These are phyloP conservation scores for Dicrostonyx torquatus DNA, from an alignment of 2,797 vertebrate species.

Conservation along the genomic window DNA sequence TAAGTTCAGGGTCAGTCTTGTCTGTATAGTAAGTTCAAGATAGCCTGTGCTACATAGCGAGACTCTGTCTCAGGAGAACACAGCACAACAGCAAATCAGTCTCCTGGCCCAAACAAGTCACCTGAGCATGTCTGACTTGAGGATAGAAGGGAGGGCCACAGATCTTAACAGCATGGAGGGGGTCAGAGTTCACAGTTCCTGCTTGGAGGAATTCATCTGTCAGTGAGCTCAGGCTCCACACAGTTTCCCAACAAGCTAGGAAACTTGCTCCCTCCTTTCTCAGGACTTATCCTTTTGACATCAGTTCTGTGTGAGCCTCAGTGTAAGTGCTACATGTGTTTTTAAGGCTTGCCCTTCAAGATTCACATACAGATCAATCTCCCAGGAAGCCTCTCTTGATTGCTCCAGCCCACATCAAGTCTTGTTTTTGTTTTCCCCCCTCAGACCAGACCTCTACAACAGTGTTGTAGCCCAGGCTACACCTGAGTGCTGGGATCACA, in stretches of 20 bases:
- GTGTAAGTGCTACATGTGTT: neutral
- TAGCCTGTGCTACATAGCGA: neutral
- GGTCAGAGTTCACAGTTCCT: neutral
- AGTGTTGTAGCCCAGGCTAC: neutral
- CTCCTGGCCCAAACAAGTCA: neutral
- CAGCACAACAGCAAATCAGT: neutral
- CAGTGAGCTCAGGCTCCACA: neutral
- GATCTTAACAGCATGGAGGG: neutral
- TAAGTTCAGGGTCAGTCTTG: neutral
- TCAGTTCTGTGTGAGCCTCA: neutral
- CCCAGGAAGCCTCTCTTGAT: neutral
- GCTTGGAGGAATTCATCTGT: neutral
- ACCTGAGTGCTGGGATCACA: neutral
- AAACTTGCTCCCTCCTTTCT: neutral
- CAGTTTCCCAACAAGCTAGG: neutral
- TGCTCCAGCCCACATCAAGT: neutral
- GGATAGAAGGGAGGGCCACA: neutral
- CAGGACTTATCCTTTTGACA: neutral
- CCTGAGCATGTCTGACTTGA: conserved; percentile 21
- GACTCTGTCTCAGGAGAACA: neutral
- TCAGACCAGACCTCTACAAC: neutral
- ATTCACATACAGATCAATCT: conserved; percentile 26
- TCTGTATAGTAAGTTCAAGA: neutral
- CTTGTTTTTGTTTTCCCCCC: neutral
- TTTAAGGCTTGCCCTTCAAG: conserved; percentile 6